Evolutionary conservation across 2,888 invertebrate genomes (phyloP), one percentile per base, ranked within the genome.

Genomic region (Brenthis daphne): DNA sequence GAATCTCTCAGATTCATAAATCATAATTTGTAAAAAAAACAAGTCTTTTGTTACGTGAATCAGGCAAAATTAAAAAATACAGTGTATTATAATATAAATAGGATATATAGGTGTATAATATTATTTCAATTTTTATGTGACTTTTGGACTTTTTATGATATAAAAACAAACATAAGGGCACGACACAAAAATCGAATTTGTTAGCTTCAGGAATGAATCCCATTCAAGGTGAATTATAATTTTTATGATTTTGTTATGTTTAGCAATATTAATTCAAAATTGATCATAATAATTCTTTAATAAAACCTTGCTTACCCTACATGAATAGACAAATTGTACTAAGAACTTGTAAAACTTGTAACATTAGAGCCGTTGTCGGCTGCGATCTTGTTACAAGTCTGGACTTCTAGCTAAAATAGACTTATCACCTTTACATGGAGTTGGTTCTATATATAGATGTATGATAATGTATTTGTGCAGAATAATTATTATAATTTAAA

Each of bases 401-500:
- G 43, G 55, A 66, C 58, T 66, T 65, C 65, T 47, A 54, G n/a
- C 57, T 54, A 20, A 60, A 66, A 66, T 66, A 60, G 58, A 54
- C 55, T 66, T 66, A 55, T 65, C 65, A 37, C 29, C 37, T 54
- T 53, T 55, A 60, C 37, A 51, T 57, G 57, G 43, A 13, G 12
- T 13, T 24, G 29, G 33, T 11, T 37, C 50, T n/a, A n/a, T 51
- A n/a, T 6, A 16, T 51, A 51, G 5, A 51, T 51, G n/a, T 61
- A 33, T 37, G 33, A 33, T 50, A 51, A 61, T 51, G 29, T 61
- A 33, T 1, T 61, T 33, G 16, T 16, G 50, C 2, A 20, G 16
- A 51, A n/a, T 51, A 51, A 58, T 43, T 43, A 43, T 43, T 43
- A 43, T 43, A 43, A 43, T 43, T 43, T 43, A 43, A 43, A 43